Conservation (phyloP, 2,113 vertebrate species). For the Urocynchramus pylzowi region DNA sequence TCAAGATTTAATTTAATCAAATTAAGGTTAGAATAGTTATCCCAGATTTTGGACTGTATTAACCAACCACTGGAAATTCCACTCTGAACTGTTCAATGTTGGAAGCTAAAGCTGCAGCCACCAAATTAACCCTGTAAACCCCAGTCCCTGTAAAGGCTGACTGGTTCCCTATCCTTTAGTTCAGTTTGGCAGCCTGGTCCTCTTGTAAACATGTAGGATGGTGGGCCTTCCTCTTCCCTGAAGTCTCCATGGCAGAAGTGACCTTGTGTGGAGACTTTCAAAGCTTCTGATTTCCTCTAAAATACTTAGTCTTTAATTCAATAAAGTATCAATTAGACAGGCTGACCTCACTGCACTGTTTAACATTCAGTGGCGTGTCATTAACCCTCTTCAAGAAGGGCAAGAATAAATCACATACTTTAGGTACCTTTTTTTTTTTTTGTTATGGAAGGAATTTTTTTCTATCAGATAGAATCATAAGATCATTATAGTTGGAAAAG, state of each 20-base stretch:
- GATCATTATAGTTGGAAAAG: background rate
- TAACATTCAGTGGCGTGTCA: background rate
- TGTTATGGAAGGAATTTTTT: background rate
- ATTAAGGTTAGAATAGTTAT: background rate
- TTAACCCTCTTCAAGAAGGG: background rate
- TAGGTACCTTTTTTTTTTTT: too few species aligned
- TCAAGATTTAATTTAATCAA: slow-evolving; percentile 23
- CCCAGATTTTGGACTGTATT: background rate
- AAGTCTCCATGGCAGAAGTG: background rate
- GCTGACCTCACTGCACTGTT: background rate
- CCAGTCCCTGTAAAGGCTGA: background rate
- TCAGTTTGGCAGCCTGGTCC: background rate
- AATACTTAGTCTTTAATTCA: background rate
- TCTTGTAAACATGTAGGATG: background rate
- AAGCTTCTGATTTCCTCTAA: background rate
- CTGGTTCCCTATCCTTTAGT: background rate
- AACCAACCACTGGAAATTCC: background rate
- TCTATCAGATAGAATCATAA: background rate
- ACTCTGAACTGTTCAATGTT: background rate
- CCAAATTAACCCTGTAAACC: background rate
- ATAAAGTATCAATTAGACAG: fast-evolving
- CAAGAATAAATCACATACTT: background rate
- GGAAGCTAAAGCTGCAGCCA: background rate
- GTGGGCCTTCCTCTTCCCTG: background rate
- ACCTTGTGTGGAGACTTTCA: background rate